Evolutionary conservation across 2,888 invertebrate species (phyloP), one percentile per base, ranked within the genome.

Genomic region (Drosophila conformis): DNA sequence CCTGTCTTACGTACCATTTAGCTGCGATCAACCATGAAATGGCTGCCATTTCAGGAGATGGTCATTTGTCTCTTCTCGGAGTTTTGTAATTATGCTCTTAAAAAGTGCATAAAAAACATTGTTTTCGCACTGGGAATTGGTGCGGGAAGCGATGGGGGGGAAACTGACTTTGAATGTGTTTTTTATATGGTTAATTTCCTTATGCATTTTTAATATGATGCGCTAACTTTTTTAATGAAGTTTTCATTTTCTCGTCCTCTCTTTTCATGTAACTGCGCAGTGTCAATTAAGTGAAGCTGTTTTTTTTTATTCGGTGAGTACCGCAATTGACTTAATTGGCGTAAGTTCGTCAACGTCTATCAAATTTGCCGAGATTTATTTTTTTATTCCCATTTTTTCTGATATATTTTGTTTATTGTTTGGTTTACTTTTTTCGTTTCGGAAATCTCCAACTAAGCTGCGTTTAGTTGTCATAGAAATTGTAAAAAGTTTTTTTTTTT

Each of bases 1-100:
- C 18, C 36, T 21, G 38, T 74, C 79, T 77, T 67, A 74, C 31
- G 59, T 69, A 25, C 67, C 70, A 64, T 75, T 78, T 58, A 42
- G 63, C 48, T 68, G 73, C 60, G 76, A 85, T 85, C 86, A 88
- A 73, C 89, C 73, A 71, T 80, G 76, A 83, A 88, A 80, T 71
- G 69, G 42, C 58, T 71, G 71, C 36, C 72, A 53, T 71, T 72
- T 63, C 54, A 60, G 67, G n/a, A 29, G 62, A 69, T 73, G 62
- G 58, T 56, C 60, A 63, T 73, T 73, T 59, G 29, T 54, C 31
- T 38, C 59, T 31, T 61, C 51, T 21, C 15, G 5, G 21, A 61
- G 65, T 80, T 75, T 63, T 57, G 69, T 80, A 85, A 82, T 85
- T 84, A 87, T 76, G 73, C 70, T 73, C 70, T 74, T 76, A 64